A percentile compares a stretch with the other conserved stretches of the same genome.
These are phyloP conservation scores for Ostrea edulis DNA, from an alignment of 1,140 invertebrate genomes.

Conservation along the genomic window DNA sequence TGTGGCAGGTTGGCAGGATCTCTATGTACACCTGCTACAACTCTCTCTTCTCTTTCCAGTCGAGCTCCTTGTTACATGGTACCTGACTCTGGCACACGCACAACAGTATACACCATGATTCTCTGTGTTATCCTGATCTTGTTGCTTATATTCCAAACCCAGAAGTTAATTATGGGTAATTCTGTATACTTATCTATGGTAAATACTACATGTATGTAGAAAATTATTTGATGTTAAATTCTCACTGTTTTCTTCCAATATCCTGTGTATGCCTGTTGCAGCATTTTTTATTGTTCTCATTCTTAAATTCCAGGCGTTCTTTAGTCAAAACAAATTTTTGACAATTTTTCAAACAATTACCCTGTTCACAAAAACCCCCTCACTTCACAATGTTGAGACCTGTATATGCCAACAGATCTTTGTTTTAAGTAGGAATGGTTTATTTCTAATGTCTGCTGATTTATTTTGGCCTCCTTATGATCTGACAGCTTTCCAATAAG, in stretches of 20 bases:
- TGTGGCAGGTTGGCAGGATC: not conserved
- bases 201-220: too few relatives aligned
- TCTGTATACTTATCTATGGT: not conserved
- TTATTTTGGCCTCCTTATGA: constrained; percentile 9
- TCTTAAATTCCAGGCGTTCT: not conserved
- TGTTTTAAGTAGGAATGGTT: constrained; percentile 25
- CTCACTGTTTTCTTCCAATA: not conserved
- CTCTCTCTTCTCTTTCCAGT: constrained; percentile 14
- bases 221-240: too few relatives aligned
- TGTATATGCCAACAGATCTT: constrained; percentile 9
- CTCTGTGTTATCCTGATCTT: not conserved
- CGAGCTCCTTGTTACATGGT: not conserved
- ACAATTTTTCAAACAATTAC: constrained; percentile 8
- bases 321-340: constrained; percentile 4
- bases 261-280: not conserved
- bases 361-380: not conserved
- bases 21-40: constrained; percentile 10
- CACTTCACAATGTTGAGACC: not conserved
- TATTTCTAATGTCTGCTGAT: constrained; percentile 34
- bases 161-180: not conserved
- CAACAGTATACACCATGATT: not conserved
- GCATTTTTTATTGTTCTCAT: not conserved
- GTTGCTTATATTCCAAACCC: not conserved
- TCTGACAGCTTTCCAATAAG: constrained; percentile 36
- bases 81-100: constrained; percentile 11